Base-by-base conservation (phyloP, 2,888 invertebrate genomes). In the Chloromyia formosa region DNA sequence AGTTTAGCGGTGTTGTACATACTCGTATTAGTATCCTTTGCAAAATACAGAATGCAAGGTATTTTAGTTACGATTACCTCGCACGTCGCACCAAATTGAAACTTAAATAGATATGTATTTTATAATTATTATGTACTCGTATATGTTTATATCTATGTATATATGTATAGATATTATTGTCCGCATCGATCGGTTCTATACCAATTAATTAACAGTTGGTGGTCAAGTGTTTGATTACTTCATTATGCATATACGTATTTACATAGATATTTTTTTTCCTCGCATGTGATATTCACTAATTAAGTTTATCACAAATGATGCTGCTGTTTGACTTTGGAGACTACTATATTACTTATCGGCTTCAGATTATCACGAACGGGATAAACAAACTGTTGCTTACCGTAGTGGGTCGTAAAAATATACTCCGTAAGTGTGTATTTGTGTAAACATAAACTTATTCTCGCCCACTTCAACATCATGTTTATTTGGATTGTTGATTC, bases 321-420 rank as follows among this genome's bases (percentile, higher is more conserved):
- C 42, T 14, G 64, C 2, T 64, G 2, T 7, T 61, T n/a, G n/a
- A n/a, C n/a, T n/a, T n/a, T n/a, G n/a, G n/a, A n/a, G n/a, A n/a
- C n/a, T n/a, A n/a, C 16, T 64, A 18, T 9, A 14, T 18, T 45
- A 18, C 20, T 18, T 42, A 42, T 42, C 42, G 42, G 42, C 7
- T 5, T 9, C 42, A n/a, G 42, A 42, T 12, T 42, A 42, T 42
- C 42, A 42, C 42, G 42, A 42, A 42, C 42, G 5, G 35, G 10
- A 49, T 49, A 66, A 66, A 66, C 66, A 66, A 62, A 49, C 66
- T 66, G 66, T 66, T 66, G 66, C 66, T 66, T 49, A 20, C 4
- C 10, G 49, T 49, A 49, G 7, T n/a, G 20, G 49, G 22, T 16
- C 5, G 10, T 16, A 56, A n/a, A n/a, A 7, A 22, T 10, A n/a